Evolutionary conservation across 2,888 invertebrate genomes (phyloP).

Genomic region (Clepsis dumicolana): DNA sequence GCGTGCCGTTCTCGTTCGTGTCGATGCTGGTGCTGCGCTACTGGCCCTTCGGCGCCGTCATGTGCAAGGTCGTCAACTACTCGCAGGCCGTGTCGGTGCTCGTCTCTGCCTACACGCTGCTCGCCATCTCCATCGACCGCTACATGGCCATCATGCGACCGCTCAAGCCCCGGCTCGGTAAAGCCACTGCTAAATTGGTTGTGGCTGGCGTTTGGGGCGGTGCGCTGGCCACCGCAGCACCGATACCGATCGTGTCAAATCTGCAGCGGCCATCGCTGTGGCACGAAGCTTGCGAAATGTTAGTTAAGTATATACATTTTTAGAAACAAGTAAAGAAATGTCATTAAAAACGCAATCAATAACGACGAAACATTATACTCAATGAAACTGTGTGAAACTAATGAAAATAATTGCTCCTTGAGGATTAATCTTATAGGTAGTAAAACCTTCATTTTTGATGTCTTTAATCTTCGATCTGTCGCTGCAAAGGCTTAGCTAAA

Average conservation of each 20-base stretch:
- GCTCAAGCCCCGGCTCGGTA: conserved; percentile 90
- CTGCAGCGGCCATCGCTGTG: conserved; percentile 84
- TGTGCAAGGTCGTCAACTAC: conserved; percentile 91
- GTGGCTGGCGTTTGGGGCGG: conserved; percentile 89
- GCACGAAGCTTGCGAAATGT: conserved; percentile 87
- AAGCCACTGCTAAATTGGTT: conserved; percentile 85
- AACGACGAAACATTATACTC: too few species aligned
- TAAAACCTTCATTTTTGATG: too few species aligned
- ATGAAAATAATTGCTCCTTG: too few species aligned
- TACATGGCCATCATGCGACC: conserved; percentile 94
- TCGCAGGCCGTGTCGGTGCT: conserved; percentile 89
- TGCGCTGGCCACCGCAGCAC: conserved; percentile 90
- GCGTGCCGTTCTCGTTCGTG: conserved; percentile 93
- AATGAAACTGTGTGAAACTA: too few species aligned
- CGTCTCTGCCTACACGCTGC: conserved; percentile 93
- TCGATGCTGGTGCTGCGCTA: conserved; percentile 89
- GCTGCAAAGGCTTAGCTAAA: too few species aligned
- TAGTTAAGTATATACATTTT: conserved; percentile 2
- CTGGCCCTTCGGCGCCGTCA: conserved; percentile 92
- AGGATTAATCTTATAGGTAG: too few species aligned
- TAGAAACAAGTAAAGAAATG: too few species aligned
- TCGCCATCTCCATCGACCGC: conserved; percentile 93
- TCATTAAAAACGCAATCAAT: too few species aligned
- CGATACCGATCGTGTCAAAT: conserved; percentile 89
- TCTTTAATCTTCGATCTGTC: too few species aligned